phyloP scores from a whole-genome alignment of 2,797 vertebrate genomes.

The Euphonia xanthogaster region DNA sequence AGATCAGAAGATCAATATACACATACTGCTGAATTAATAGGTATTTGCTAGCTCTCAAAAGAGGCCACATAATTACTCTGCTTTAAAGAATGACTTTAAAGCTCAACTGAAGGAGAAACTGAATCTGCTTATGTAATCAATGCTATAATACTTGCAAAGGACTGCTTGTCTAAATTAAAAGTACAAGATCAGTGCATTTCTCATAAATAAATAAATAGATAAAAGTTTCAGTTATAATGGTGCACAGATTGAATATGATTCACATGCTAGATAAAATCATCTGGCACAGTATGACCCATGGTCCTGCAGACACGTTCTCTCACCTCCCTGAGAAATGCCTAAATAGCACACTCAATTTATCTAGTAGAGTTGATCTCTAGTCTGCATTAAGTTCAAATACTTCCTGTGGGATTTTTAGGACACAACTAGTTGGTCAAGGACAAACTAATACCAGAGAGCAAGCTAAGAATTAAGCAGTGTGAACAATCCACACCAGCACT shows the following conservation, averaged over 20 bases:
- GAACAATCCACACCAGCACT: neutral
- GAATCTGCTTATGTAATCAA: slow-evolving; percentile 31
- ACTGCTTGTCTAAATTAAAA: slow-evolving; percentile 6
- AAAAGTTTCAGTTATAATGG: neutral
- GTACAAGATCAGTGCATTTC: neutral
- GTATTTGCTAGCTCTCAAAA: slow-evolving; percentile 48
- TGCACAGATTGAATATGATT: neutral
- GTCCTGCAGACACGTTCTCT: neutral
- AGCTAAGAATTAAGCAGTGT: neutral
- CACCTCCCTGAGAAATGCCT: neutral
- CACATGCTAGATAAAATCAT: neutral
- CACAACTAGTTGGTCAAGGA: neutral
- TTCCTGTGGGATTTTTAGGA: neutral
- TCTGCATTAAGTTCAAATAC: neutral
- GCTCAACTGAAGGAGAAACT: slow-evolving; percentile 42
- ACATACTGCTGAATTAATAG: slow-evolving; percentile 60
- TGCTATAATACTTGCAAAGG: neutral
- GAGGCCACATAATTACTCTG: slow-evolving; percentile 14
- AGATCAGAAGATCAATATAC: slow-evolving; percentile 55
- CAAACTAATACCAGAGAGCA: neutral
- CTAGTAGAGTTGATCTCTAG: neutral
- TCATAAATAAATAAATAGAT: neutral
- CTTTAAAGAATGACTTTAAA: slow-evolving; percentile 39
- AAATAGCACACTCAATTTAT: neutral
- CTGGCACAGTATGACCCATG: neutral